Base-by-base conservation (phyloP, 2,888 invertebrate genomes). In the Mimas tiliae region DNA sequence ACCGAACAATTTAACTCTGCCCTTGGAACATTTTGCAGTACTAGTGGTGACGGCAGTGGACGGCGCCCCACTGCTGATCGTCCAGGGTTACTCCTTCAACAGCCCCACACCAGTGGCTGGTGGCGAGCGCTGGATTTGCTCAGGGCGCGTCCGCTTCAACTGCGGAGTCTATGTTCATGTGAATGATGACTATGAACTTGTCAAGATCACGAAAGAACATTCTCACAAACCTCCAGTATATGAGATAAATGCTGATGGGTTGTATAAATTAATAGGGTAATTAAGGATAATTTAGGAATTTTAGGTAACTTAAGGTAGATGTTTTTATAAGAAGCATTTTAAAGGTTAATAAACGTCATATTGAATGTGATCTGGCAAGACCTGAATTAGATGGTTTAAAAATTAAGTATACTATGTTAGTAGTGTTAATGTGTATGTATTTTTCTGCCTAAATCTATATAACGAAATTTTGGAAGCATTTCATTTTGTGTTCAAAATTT, bases 51-150 rank as follows among this genome's bases (percentile, higher is more conserved):
- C 93, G 12, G 88, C 92, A 3, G 82, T 92, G 67, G 84, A 91
- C 68, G 93, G 94, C 3, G 93, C 93, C 1, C 88, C 91, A 0
- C 80, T 93, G 0, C 85, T 94, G 38, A 89, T 93, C 88, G 82
- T 93, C 21, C 89, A 91, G 75, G 88, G 90, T 0, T 93, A 86
- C 68, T 90, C 89, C 11, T 93, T 91, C 77, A 81, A 83, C n/a
- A 90, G 89, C 67, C 93, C 93, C 0, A 85, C 90, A 0, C 93
- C 92, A 0, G 87, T 93, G 80, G 76, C 84, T 4, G 88, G 89
- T 1, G 93, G 93, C 0, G 93, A 92, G 65, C 75, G 91, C 0
- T 93, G 93, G 93, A 91, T 89, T 78, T 92, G 93, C 71, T 89
- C 92, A 0, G 93, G 92, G 1, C 80, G 90, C 67, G 69, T 81